These are phyloP conservation scores for Zaprionus gabonicus DNA, from an alignment of 1,140 invertebrate genomes.

Conservation along the genomic window DNA sequence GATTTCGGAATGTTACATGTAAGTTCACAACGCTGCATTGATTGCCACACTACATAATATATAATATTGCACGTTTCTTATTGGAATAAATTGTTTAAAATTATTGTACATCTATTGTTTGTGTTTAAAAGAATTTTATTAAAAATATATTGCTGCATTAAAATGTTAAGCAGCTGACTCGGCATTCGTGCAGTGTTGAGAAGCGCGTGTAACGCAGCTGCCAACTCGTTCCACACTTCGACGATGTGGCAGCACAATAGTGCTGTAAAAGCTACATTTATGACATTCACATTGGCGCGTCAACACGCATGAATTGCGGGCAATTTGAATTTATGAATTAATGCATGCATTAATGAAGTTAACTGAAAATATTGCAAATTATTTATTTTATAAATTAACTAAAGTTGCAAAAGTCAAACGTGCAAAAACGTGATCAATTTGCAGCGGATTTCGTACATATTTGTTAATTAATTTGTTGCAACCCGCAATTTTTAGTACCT, in stretches of 20 bases:
- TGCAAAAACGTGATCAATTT: constrained; percentile 53
- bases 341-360: not conserved
- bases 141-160: constrained; percentile 23
- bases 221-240: not conserved
- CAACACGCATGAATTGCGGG: not conserved
- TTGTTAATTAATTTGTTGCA: constrained; percentile 68
- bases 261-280: not conserved
- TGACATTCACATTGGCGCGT: constrained; percentile 20
- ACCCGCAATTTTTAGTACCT: constrained; percentile 62
- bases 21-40: not conserved
- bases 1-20: constrained; percentile 1
- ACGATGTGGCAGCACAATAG: constrained; percentile 25
- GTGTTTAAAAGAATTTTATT: not conserved
- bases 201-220: constrained; percentile 10
- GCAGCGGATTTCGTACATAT: constrained; percentile 38
- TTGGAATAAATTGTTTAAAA: constrained; percentile 20
- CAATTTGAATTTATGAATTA: not conserved
- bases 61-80: constrained; percentile 30
- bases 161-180: constrained; percentile 40
- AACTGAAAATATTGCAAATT: not conserved
- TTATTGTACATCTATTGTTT: constrained; percentile 18
- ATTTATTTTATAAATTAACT: not conserved
- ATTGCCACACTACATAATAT: no score
- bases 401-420: not conserved
- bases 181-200: constrained; percentile 28